A percentile compares a stretch with the other conserved stretches of the same genome.
phyloP scores from a whole-genome alignment of 1,140 invertebrate species.

The Zaprionus taronus region DNA sequence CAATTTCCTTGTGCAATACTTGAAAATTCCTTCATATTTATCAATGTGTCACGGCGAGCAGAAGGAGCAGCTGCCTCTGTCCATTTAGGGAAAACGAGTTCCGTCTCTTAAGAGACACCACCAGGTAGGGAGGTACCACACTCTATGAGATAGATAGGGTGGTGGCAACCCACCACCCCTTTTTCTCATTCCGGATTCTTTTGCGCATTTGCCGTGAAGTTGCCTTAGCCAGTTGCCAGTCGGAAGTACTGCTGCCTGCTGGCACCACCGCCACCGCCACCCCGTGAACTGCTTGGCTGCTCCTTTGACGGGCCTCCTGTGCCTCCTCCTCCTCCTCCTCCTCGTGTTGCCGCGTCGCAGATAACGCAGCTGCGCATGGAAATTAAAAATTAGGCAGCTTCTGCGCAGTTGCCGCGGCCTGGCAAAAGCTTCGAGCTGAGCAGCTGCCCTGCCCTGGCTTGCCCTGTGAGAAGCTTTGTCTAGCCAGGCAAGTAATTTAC shows the following conservation, averaged over 20 bases:
- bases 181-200: constrained; percentile 51
- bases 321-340: constrained; percentile 30
- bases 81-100: constrained; percentile 77
- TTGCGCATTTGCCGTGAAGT: constrained; percentile 52
- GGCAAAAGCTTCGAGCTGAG: neutral
- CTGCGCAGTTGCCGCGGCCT: constrained; percentile 45
- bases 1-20: constrained; percentile 49
- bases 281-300: constrained; percentile 63
- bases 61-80: constrained; percentile 50
- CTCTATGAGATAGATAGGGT: neutral
- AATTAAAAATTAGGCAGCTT: constrained; percentile 54
- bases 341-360: constrained; percentile 34
- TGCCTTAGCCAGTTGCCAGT: constrained; percentile 24
- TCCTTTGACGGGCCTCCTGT: constrained; percentile 55
- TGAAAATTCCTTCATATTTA: constrained; percentile 60
- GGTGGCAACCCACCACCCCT: constrained; percentile 46
- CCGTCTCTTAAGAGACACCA: constrained; percentile 6
- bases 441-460: constrained; percentile 2
- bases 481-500: neutral
- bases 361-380: constrained; percentile 58
- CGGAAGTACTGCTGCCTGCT: constrained; percentile 38
- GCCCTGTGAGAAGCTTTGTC: constrained; percentile 47
- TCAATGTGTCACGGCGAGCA: constrained; percentile 65
- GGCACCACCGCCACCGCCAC: constrained; percentile 70
- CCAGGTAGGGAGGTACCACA: neutral